phyloP scores from a whole-genome alignment of 2,797 vertebrate genomes.

The Cryptoblepharus egeriae region DNA sequence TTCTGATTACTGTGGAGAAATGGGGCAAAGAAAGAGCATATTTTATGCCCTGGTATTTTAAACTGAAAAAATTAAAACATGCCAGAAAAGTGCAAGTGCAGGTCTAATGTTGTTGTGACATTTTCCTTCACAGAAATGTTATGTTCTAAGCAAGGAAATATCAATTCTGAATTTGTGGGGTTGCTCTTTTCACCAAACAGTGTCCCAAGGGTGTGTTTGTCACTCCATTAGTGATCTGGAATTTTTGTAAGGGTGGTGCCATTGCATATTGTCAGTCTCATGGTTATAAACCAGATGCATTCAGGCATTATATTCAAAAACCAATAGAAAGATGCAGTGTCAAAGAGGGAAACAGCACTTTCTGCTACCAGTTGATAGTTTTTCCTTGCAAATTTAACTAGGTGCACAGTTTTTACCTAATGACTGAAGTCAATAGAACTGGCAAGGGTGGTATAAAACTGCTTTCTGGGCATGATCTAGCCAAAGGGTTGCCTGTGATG shows the following conservation, averaged over 20 bases:
- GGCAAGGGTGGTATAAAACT: neutral
- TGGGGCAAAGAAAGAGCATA: neutral
- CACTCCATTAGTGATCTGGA: neutral
- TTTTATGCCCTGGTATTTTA: slow-evolving; percentile 5
- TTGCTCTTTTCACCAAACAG: neutral
- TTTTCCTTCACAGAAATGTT: neutral
- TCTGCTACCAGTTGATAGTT: neutral
- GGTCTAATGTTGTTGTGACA: neutral
- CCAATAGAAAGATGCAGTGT: neutral
- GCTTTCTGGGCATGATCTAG: neutral
- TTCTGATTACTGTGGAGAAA: neutral
- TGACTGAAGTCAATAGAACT: neutral
- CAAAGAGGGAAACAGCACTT: no score
- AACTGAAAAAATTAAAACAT: neutral
- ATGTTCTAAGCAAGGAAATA: neutral
- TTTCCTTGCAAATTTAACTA: neutral
- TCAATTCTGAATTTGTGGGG: neutral
- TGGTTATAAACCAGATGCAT: neutral
- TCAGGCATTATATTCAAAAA: neutral
- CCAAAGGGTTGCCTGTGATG: neutral
- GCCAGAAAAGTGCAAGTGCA: neutral
- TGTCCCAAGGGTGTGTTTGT: neutral
- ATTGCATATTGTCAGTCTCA: neutral
- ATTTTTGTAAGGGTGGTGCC: neutral
- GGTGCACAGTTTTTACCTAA: neutral